phyloP scores from a whole-genome alignment of 2,888 invertebrate species.

The Epinotia ramella region DNA sequence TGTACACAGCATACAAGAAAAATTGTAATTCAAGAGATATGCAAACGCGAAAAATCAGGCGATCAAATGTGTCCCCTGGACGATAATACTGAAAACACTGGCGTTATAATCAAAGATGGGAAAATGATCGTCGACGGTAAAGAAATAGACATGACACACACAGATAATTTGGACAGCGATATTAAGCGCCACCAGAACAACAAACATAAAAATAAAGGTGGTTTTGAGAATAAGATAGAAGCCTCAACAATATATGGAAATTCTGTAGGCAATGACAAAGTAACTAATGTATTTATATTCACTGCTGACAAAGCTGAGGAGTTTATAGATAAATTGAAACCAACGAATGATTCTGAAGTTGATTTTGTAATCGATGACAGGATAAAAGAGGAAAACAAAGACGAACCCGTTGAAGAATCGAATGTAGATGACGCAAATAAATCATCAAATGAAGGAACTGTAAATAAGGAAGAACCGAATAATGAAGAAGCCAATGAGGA shows the following conservation, averaged over 20 bases:
- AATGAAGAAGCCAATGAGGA: constrained; percentile 22
- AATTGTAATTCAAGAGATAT: constrained; percentile 32
- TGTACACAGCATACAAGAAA: constrained; percentile 38
- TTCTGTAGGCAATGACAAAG: constrained; percentile 61
- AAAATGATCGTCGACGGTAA: constrained; percentile 46
- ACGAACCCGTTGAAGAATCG: not conserved
- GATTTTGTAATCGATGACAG: constrained; percentile 16
- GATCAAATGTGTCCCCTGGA: constrained; percentile 19
- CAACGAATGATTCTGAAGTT: constrained; percentile 27
- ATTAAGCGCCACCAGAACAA: constrained; percentile 20
- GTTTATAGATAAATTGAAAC: constrained; percentile 50
- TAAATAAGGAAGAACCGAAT: not conserved
- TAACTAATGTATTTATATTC: constrained; percentile 69
- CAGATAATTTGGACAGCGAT: constrained; percentile 34
- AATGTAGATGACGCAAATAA: not conserved
- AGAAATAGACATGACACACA: constrained; percentile 46
- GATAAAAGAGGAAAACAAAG: constrained; percentile 13
- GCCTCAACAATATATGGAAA: constrained; percentile 62
- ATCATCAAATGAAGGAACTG: not conserved
- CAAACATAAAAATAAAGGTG: constrained; percentile 21
- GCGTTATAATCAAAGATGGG: constrained; percentile 32
- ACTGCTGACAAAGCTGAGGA: constrained; percentile 52
- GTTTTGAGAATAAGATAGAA: constrained; percentile 47
- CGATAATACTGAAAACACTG: constrained; percentile 9
- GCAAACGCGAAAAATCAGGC: constrained; percentile 12